Evolutionary conservation across 1,140 invertebrate genomes (phyloP), one percentile per base, ranked within the genome.

Genomic region (Coelopa frigida): DNA sequence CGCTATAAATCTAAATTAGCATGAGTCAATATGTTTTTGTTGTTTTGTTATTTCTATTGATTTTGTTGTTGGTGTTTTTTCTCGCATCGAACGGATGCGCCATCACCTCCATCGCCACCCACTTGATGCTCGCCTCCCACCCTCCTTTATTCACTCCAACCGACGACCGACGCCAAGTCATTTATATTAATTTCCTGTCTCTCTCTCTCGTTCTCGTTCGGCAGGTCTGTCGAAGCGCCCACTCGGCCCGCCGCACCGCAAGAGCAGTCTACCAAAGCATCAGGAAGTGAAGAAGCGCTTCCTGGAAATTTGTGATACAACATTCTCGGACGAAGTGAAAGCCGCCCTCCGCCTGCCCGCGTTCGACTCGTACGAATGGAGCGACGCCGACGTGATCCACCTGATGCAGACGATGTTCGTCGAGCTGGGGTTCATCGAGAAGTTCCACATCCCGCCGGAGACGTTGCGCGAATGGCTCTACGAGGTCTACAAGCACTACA

Each of bases 401-500:
- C 75, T 90, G 48, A 72, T 91, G 46, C 83, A 87, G 63, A 84
- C 85, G 54, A 90, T 91, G 87, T 90, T 85, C 72, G 70, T 85
- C 48, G 86, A 91, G 59, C 74, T 89, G 49, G 81, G 82, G 35
- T 78, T 91, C 50, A 76, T 80, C 40, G 73, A 78, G 52, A 86
- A 83, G 70, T 89, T 89, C 63, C 81, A 81, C 68, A 87, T 90
- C 59, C 79, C 85, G 56, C 76, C 85, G 57, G 73, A 76, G 35
- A 79, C 76, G n/a, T 71, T 87, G 29, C 74, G 81, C 36, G 80
- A 79, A 57, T 87, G 86, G 70, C 76, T 87, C 31, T 85, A 81
- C 58, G 79, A 83, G 67, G 85, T 90, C 27, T 89, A 90, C 65
- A 85, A 89, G 65, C 87, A 89, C 70, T 92, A 92, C 74, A 85